A percentile compares a stretch with the other conserved stretches of the same genome.
Evolutionary conservation across 2,113 vertebrate species (phyloP).

Genomic region (Chaetura pelagica): DNA sequence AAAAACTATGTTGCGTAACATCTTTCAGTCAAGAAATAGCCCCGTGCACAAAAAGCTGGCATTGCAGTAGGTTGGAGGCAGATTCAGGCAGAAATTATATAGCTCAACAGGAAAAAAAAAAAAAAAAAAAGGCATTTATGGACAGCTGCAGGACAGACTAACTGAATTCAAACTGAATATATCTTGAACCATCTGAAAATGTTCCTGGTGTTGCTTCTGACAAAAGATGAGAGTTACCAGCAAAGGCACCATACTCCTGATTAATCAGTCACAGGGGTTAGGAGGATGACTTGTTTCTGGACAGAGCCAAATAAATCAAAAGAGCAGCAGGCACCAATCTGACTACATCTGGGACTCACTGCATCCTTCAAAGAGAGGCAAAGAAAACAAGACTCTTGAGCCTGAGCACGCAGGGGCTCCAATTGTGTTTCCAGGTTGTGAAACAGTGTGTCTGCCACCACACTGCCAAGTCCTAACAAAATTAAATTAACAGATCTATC

Average conservation of each 20-base stretch:
- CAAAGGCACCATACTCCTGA: conserved; percentile 60
- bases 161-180: not conserved
- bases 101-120: not conserved
- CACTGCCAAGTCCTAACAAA: not conserved
- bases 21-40: conserved; percentile 66
- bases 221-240: conserved; percentile 33
- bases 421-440: not conserved
- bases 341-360: not conserved
- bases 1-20: conserved; percentile 57
- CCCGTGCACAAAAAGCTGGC: conserved; percentile 72
- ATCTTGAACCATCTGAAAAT: not conserved
- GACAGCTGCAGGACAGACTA: not conserved
- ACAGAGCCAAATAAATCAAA: not conserved
- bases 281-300: not conserved
- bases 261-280: not conserved
- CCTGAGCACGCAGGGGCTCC: not conserved
- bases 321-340: not conserved
- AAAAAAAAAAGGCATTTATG: not conserved
- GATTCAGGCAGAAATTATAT: conserved; percentile 36
- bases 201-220: conserved; percentile 28
- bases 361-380: not conserved
- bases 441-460: not conserved
- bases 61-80: conserved; percentile 64
- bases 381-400: not conserved
- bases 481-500: not conserved